Base-by-base conservation (phyloP, 2,113 vertebrate species). In the Percina caprodes region DNA sequence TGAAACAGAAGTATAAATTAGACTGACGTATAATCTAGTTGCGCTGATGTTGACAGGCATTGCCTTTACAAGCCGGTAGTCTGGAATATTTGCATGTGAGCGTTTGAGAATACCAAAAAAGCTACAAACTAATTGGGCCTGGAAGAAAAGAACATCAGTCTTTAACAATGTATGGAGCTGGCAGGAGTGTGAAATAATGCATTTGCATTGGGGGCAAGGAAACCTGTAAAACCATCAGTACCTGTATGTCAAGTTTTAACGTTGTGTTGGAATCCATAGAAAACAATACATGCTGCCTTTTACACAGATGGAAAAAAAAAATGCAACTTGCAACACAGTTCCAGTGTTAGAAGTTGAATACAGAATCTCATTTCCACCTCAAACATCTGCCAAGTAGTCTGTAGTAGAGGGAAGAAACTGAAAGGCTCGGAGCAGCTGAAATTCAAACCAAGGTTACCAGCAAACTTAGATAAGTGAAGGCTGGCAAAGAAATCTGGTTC, bases 401-500 rank as follows among this genome's bases (percentile, higher is more conserved):
- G 42, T 30, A 0, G 15, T 10, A 45, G 45, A 71, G 1, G 35
- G 16, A 21, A 56, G n/a, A 26, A 7, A 21, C 13, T 21, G 11
- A 49, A 55, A 26, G 39, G 54, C 19, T 77, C 5, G 0, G 11
- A 46, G 72, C 8, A 62, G 16, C 21, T 24, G 67, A 59, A 23
- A 55, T 19, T 72, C 39, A 21, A 35, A 46, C 23, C 60, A 65
- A 79, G 79, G 61, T 68, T 51, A 51, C 11, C 8, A 8, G 11
- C 39, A 39, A 69, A 56, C 48, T 35, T 3, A 26, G 58, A 82
- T 7, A 33, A 80, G 62, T 23, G 33, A 78, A 80, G 68, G 82
- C 75, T 3, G 56, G 6, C 4, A 19, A 7, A 46, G 12, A 68
- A 35, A 65, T 26, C 3, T 18, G 48, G 46, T n/a, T 76, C 61